Base-by-base conservation (phyloP, 2,797 vertebrate genomes). In the Bryconaethiops microstoma region DNA sequence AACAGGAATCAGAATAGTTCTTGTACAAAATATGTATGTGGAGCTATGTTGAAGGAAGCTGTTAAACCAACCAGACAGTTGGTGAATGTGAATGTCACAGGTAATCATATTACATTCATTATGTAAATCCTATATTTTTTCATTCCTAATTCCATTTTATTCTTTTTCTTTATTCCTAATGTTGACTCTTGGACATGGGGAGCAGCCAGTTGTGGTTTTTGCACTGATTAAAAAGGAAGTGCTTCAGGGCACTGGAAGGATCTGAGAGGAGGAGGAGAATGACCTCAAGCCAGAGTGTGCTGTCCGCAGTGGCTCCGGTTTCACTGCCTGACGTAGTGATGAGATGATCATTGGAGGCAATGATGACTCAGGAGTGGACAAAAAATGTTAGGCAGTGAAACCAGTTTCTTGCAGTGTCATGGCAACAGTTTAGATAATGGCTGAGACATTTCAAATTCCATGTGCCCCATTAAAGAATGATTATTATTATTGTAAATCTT, bases 211-310 rank as follows among this genome's bases (percentile, higher is more conserved):
- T 79, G 73, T 76, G 84, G 86, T 87, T 78, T 85, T 83, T 77
- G 77, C 16, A 75, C 86, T 90, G 88, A 90, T 90, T 91, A 86
- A 82, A 87, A 85, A 88, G 87, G 82, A 88, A 90, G 88, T 77
- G 85, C 84, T 86, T 62, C 12, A 45, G 64, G 79, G 80, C 79
- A 76, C 55, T 59, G 48, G 74, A 70, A 76, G 45, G 64, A 59
- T 75, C 60, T 72, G n/a, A 78, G 80, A 85, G 63, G 80, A 83
- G 82, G 25, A 21, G 40, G 7, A 74, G 59, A 74, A n/a, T 71
- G 81, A 75, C 82, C 63, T 83, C 81, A 45, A 63, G 45, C 54
- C 71, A 75, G 17, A 67, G 25, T 35, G 19, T 52, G 63, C 16
- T 42, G 48, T 76, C 72, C 25, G 71, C 62, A 80, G 19, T 62